Percentiles rank a stretch among this genome's conserved stretches.
Evolutionary conservation across 2,888 invertebrate species (phyloP).

Genomic region (Alcis repandata): DNA sequence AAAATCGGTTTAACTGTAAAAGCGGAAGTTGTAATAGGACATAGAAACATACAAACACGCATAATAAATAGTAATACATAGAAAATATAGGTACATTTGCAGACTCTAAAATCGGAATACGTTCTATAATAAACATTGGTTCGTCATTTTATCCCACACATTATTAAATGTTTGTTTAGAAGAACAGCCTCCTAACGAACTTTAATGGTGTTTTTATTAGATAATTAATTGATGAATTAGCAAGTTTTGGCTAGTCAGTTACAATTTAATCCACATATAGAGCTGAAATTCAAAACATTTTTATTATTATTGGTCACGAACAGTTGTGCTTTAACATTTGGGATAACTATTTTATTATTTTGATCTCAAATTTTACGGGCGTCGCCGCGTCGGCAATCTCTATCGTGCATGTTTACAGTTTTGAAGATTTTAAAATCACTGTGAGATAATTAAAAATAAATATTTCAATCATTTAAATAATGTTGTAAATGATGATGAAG

Average conservation of each 20-base stretch:
- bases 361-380: too few species aligned
- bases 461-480: too few species aligned
- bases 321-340: background rate
- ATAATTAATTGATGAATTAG: slow-evolving; percentile 23
- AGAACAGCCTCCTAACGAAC: slow-evolving; percentile 20
- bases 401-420: too few species aligned
- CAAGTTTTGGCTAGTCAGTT: slow-evolving; percentile 26
- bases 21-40: too few species aligned
- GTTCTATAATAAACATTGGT: background rate
- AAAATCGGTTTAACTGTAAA: too few species aligned
- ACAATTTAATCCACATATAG: slow-evolving; percentile 22
- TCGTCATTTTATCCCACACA: slow-evolving; percentile 15
- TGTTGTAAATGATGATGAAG: too few species aligned
- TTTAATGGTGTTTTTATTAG: slow-evolving; percentile 25
- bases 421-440: too few species aligned
- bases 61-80: too few species aligned
- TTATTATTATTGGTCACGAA: slow-evolving; percentile 21
- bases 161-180: slow-evolving; percentile 2
- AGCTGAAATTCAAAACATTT: slow-evolving; percentile 15
- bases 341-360: background rate
- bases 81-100: too few species aligned
- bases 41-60: too few species aligned
- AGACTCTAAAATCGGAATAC: background rate
- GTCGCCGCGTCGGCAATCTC: too few species aligned
- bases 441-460: too few species aligned